Evolutionary conservation across 1,140 invertebrate species (phyloP).

Genomic region (Cotesia typhae): DNA sequence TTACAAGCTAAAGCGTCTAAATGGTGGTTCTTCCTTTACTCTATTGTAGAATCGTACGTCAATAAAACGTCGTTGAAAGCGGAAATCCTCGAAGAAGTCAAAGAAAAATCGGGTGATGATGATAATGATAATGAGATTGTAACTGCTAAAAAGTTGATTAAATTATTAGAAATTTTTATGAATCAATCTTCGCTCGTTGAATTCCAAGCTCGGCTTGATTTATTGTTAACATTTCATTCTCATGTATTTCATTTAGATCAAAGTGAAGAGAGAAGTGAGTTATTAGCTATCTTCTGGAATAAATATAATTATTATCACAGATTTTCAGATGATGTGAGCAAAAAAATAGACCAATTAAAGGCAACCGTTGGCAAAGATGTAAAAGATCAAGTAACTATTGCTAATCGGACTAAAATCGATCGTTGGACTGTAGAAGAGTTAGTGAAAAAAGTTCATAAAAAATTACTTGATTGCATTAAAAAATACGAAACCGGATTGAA

Average conservation of each 20-base stretch:
- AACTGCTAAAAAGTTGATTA: conserved; percentile 57
- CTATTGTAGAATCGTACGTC: conserved; percentile 69
- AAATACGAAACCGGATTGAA: conserved; percentile 73
- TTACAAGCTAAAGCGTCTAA: conserved; percentile 73
- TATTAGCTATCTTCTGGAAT: conserved; percentile 84
- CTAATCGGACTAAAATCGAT: conserved; percentile 94
- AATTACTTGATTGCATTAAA: conserved; percentile 85
- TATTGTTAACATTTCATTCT: conserved; percentile 81
- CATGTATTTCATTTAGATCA: conserved; percentile 70
- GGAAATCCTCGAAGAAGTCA: conserved; percentile 36
- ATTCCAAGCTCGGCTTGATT: conserved; percentile 80
- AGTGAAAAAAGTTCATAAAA: conserved; percentile 87
- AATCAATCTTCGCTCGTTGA: conserved; percentile 86
- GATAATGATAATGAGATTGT: conserved; percentile 28
- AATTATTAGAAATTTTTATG: conserved; percentile 81
- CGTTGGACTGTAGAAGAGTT: conserved; percentile 93
- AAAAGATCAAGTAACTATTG: conserved; percentile 93
- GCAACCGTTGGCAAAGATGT: conserved; percentile 90
- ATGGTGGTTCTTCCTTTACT: conserved; percentile 92
- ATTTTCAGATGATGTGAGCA: conserved; percentile 73
- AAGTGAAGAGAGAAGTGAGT: conserved; percentile 63
- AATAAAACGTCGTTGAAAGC: conserved; percentile 37
- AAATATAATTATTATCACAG: conserved; percentile 86
- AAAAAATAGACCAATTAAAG: conserved; percentile 73
- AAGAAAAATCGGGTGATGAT: background rate